A percentile compares a stretch with the other conserved stretches of the same genome.
Conservation (phyloP, 2,888 invertebrate species). For the Spisula subtruncata region DNA sequence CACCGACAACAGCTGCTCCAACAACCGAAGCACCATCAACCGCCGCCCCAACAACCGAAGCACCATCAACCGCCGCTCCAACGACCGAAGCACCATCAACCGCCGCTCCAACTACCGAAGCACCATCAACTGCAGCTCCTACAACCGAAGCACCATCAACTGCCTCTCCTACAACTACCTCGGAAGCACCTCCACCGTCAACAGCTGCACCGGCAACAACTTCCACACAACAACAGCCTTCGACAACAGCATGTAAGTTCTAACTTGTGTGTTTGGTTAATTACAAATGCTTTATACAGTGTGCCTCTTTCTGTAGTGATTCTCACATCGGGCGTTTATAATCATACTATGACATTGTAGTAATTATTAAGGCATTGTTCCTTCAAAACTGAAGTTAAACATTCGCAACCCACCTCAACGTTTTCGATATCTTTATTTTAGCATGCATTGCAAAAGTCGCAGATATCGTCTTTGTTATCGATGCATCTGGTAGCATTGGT, state of each 20-base stretch:
- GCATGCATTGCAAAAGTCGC: conserved; percentile 66
- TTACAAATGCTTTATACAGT: too few species aligned
- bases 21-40: conserved; percentile 23
- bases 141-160: conserved; percentile 16
- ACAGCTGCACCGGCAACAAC: background rate
- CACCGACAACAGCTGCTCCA: background rate
- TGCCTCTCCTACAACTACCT: conserved; percentile 12
- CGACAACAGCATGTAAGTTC: conserved; percentile 66
- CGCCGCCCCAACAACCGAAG: background rate
- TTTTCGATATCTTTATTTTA: conserved; percentile 29
- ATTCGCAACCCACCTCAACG: too few species aligned
- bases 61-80: background rate
- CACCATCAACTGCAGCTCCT: conserved; percentile 15
- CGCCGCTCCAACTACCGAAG: conserved; percentile 1
- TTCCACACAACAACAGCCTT: conserved; percentile 40
- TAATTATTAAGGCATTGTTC: background rate
- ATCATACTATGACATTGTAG: background rate
- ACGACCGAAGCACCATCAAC: background rate
- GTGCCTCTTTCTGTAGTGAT: background rate
- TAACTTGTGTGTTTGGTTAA: too few species aligned
- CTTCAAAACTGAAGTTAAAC: background rate
- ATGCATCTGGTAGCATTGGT: conserved; percentile 69
- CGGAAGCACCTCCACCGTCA: background rate
- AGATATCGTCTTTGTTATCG: conserved; percentile 67
- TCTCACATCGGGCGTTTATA: background rate